Evolutionary conservation across 1,140 invertebrate species (phyloP).

Genomic region (Brachionus koreanus): DNA sequence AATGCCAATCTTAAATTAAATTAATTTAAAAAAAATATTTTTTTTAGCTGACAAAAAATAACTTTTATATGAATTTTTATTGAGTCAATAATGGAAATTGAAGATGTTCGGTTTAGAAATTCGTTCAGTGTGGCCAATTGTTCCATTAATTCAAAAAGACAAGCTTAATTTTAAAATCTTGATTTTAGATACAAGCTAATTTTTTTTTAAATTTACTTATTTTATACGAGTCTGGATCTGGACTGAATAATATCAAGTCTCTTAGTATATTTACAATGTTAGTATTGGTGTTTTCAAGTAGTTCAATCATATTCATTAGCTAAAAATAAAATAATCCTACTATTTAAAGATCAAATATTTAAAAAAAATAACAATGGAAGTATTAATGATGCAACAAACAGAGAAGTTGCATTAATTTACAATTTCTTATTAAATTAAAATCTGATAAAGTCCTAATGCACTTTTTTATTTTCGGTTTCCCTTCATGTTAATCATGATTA

Average conservation of each 20-base stretch:
- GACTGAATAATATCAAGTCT: not conserved
- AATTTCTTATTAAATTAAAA: too few species aligned
- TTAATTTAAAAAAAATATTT: not conserved
- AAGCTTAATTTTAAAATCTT: not conserved
- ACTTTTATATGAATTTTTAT: constrained; percentile 19
- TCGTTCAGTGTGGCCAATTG: not conserved
- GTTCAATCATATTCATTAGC: constrained; percentile 12
- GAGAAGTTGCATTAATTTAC: too few species aligned
- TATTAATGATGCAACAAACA: too few species aligned
- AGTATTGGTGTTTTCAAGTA: not conserved
- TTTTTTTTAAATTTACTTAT: not conserved
- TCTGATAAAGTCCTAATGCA: too few species aligned
- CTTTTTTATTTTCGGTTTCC: too few species aligned
- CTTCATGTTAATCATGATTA: too few species aligned
- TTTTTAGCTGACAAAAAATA: not conserved
- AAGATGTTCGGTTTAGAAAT: constrained; percentile 23
- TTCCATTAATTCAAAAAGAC: not conserved
- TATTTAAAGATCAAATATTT: not conserved
- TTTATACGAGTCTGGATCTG: not conserved
- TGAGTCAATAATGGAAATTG: constrained; percentile 16
- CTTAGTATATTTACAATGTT: not conserved
- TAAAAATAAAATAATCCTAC: not conserved
- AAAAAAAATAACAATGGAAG: too few species aligned
- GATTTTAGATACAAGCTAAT: not conserved
- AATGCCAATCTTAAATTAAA: constrained; percentile 21